phyloP scores from a whole-genome alignment of 2,888 invertebrate genomes.

The Auanema freiburgensis region DNA sequence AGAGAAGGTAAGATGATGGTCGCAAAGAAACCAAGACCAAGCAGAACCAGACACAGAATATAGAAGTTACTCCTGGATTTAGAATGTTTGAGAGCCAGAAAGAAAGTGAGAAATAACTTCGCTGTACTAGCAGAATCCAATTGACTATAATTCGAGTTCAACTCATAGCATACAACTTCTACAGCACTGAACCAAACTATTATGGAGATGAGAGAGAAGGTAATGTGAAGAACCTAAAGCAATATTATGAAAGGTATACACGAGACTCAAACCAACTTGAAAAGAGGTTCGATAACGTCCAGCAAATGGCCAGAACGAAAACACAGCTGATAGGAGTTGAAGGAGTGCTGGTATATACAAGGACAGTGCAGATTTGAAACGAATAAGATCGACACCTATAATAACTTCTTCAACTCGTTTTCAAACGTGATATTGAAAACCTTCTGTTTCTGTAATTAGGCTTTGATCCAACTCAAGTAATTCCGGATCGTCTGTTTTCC shows the following conservation, averaged over 20 bases:
- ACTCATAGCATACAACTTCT: no score
- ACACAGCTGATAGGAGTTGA: conserved; percentile 30
- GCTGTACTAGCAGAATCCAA: neutral
- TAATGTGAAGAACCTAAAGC: neutral
- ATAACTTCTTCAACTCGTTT: no score
- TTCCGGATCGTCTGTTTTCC: conserved; percentile 7
- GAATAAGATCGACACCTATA: conserved; percentile 8
- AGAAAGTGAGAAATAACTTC: conserved; percentile 4
- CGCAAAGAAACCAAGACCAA: conserved; percentile 34
- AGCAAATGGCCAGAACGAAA: conserved; percentile 33
- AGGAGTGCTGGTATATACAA: conserved; percentile 30
- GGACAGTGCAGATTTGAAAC: conserved; percentile 15
- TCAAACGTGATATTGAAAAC: neutral
- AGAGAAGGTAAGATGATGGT: conserved; percentile 30
- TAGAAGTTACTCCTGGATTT: neutral
- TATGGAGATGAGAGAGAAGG: no score
- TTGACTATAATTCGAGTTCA: neutral
- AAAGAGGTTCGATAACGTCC: conserved; percentile 4
- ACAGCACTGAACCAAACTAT: no score
- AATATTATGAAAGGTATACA: neutral
- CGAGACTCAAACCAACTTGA: conserved; percentile 6
- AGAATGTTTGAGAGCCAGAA: neutral
- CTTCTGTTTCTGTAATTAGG: neutral
- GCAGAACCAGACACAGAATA: neutral
- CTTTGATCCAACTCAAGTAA: conserved; percentile 10